Conservation (phyloP, 2,797 vertebrate species). For the Oreochromis mossambicus region DNA sequence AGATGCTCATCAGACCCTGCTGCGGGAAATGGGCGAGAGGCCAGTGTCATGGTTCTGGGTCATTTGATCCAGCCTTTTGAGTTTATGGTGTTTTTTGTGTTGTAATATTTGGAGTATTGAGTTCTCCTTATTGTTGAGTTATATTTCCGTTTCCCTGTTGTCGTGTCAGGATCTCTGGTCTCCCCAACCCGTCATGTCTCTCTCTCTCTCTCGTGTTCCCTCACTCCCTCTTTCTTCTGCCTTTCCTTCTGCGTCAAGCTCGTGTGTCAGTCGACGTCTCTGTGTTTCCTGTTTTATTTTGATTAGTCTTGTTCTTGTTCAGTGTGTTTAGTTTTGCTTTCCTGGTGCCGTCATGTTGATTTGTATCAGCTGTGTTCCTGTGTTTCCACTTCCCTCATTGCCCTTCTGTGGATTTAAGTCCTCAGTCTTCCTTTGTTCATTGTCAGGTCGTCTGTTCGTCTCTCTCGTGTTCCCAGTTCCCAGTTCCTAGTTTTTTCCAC, state of each 20-base stretch:
- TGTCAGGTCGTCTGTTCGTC: fast-evolving
- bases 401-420: background rate
- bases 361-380: background rate
- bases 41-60: background rate
- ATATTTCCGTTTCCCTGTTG: background rate
- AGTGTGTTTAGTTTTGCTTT: background rate
- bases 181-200: too few species aligned
- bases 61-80: background rate
- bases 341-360: background rate
- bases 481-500: background rate
- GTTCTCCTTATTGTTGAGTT: background rate
- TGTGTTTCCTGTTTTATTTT: background rate
- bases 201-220: background rate
- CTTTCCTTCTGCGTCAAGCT: background rate
- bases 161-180: fast-evolving
- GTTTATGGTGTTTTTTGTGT: background rate
- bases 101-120: background rate
- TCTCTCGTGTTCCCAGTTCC: fast-evolving
- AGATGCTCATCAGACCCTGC: fast-evolving
- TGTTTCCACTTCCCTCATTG: background rate
- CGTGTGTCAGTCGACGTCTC: background rate
- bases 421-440: fast-evolving
- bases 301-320: background rate
- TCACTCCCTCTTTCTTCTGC: background rate
- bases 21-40: background rate